Evolutionary conservation across 2,113 vertebrate genomes (phyloP), one percentile per base, ranked within the genome.

Genomic region (Indicator maculatus): DNA sequence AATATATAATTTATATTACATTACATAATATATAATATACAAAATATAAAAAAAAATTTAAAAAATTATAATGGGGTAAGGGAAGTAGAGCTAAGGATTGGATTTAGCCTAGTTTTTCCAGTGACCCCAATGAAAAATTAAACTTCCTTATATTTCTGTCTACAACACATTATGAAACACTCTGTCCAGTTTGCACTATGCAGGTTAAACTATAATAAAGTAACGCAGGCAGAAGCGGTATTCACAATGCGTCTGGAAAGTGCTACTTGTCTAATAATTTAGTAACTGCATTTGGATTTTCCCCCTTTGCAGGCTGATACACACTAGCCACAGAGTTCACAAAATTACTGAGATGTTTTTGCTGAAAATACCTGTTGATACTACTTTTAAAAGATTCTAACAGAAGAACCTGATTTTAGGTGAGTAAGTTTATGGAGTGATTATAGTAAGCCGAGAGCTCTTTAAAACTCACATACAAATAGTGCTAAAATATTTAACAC

Each of bases 271-370:
- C 31, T 75, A 60, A 64, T 83, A 83, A 86, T 58, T 74, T 61
- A 70, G 70, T 50, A 17, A 90, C 81, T 94, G 84, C 81, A 93
- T 72, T 44, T 88, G 73, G 64, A 88, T 95, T 94, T 94, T 91
- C 82, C 77, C 36, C 80, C 50, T 93, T 96, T 94, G 77, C 95
- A 96, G 94, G 92, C 74, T 76, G 86, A 89, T 30, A 84, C n/a
- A 78, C 47, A 82, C 70, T 80, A 96, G 90, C 80, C 86, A 90
- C 58, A 88, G 65, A 88, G 61, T 58, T 92, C 61, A 90, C 70
- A 78, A 81, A 94, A 88, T 75, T 44, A 71, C 81, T 82, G 93
- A 93, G 95, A 95, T 94, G 92, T 24, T 93, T 90, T 90, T 90
- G 83, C 77, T 1, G 66, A 82, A 90, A 95, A 69, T 84, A 90